Conservation (phyloP, 2,797 vertebrate genomes). For the Varecia variegata region DNA sequence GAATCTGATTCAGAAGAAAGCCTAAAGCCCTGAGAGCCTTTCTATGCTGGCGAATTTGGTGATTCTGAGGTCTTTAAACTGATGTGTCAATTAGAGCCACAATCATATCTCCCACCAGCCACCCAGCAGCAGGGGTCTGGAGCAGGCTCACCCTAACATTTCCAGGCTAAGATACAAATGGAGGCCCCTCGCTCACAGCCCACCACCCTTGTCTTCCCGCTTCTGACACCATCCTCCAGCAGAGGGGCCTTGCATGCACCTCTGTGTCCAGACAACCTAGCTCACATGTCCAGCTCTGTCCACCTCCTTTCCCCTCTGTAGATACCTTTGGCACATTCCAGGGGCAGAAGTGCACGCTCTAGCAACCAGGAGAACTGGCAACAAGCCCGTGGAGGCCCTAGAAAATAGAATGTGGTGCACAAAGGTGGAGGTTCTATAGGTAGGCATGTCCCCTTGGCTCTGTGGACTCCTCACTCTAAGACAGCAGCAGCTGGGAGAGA, state of each 20-base stretch:
- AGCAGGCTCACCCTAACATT: not conserved
- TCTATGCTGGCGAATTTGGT: not conserved
- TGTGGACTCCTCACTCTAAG: not conserved
- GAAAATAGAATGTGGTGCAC: not conserved
- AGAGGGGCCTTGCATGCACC: too few relatives aligned
- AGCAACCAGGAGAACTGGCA: not conserved
- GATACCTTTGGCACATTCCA: not conserved
- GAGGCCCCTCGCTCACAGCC: not conserved
- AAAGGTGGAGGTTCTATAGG: not conserved
- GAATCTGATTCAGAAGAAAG: not conserved
- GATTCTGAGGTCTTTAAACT: not conserved
- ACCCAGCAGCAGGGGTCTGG: not conserved
- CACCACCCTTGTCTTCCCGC: too few relatives aligned
- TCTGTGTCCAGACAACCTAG: not conserved
- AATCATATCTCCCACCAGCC: not conserved
- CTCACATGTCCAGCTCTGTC: too few relatives aligned
- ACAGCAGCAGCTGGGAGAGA: not conserved
- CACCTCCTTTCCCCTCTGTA: not conserved
- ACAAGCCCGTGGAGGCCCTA: not conserved
- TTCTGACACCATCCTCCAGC: not conserved
- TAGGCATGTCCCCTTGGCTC: not conserved
- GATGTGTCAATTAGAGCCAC: not conserved
- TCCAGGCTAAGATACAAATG: not conserved
- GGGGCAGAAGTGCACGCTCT: too few relatives aligned
- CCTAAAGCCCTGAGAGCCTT: not conserved